Conservation (phyloP, 2,888 invertebrate species). For the Cerceris ruficornis region DNA sequence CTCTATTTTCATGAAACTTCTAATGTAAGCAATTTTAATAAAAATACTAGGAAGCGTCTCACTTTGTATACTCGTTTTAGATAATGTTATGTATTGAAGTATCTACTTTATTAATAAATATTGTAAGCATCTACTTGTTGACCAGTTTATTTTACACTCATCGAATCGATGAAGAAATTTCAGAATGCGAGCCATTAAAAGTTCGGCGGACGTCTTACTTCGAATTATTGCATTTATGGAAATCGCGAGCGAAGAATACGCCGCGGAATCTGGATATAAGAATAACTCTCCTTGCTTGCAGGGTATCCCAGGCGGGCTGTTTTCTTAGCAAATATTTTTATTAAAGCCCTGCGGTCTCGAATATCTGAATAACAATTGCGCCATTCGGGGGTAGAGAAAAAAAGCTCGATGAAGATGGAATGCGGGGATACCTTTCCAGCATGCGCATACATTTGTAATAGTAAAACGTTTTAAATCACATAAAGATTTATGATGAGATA, state of each 20-base stretch:
- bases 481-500: slow-evolving; percentile 38
- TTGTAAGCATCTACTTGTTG: neutral
- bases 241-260: slow-evolving; percentile 64
- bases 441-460: slow-evolving; percentile 54
- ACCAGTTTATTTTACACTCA: slow-evolving; percentile 15
- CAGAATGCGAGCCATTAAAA: slow-evolving; percentile 35
- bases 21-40: too few relatives aligned
- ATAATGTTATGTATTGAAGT: too few relatives aligned
- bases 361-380: slow-evolving; percentile 78
- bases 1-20: too few relatives aligned
- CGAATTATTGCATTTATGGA: slow-evolving; percentile 77
- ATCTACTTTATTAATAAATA: too few relatives aligned
- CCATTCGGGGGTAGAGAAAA: slow-evolving; percentile 49
- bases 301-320: slow-evolving; percentile 64
- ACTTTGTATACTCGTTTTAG: too few relatives aligned
- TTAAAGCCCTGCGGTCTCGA: slow-evolving; percentile 73
- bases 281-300: slow-evolving; percentile 69
- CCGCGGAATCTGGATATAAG: slow-evolving; percentile 72
- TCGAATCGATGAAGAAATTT: slow-evolving; percentile 5
- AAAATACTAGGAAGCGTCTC: too few relatives aligned
- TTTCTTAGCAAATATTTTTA: slow-evolving; percentile 80
- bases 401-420: slow-evolving; percentile 50
- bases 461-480: slow-evolving; percentile 56
- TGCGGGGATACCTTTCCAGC: slow-evolving; percentile 32
- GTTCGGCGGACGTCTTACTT: slow-evolving; percentile 56